A percentile compares a stretch with the other conserved stretches of the same genome.
Conservation (phyloP, 2,113 vertebrate genomes). For the Leucopsar rothschildi region DNA sequence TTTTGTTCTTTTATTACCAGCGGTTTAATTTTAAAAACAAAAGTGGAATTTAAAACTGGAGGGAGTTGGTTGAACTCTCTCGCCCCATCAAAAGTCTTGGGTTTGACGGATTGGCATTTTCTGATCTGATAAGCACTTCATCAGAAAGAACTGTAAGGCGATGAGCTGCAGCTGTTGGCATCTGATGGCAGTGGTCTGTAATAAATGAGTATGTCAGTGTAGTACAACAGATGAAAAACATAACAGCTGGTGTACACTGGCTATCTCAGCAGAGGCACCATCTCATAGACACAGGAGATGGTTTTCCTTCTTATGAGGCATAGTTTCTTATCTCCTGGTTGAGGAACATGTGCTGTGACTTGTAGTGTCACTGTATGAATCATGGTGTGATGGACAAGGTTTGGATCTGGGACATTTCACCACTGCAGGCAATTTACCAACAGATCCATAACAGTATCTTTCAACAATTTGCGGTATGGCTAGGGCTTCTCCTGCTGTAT, state of each 20-base stretch:
- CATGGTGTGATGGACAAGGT: neutral
- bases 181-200: neutral
- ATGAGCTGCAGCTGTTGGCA: slow-evolving; percentile 43
- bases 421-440: neutral
- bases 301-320: neutral
- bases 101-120: neutral
- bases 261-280: neutral
- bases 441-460: neutral
- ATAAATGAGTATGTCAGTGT: neutral
- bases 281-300: neutral
- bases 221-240: neutral
- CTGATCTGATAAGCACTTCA: slow-evolving; percentile 31
- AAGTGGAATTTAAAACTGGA: slow-evolving; percentile 25
- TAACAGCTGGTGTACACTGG: neutral
- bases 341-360: neutral
- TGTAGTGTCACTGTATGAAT: neutral
- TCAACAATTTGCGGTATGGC: neutral
- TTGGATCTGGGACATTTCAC: neutral
- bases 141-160: neutral
- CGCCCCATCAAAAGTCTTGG: neutral
- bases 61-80: neutral
- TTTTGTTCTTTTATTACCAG: slow-evolving; percentile 19
- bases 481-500: neutral
- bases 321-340: neutral
- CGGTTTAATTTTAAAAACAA: slow-evolving; percentile 54